Base-by-base conservation (phyloP, 2,888 invertebrate species). In the Volucella bombylans region DNA sequence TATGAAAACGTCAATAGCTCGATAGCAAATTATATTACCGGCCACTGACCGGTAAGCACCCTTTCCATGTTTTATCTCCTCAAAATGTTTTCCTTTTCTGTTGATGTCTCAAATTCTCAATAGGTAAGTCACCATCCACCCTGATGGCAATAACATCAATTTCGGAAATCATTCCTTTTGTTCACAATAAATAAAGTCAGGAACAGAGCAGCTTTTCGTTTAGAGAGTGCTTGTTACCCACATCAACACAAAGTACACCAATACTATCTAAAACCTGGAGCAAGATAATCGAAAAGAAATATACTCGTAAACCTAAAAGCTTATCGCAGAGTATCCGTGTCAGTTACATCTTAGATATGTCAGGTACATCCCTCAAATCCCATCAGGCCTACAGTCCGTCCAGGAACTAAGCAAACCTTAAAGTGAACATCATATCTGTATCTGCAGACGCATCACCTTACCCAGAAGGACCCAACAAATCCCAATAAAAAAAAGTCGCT, bases 241-340 rank as follows among this genome's bases (percentile, higher is more conserved):
- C 61, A 50, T 50, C 71, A 59, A 45, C 62, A 54, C 61, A 59
- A 54, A 45, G 43, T 31, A 45, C 72, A 62, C 62, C 59, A 62
- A 72, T 52, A 61, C 31, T 18, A 43, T 41, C n/a, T n/a, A n/a
- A n/a, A n/a, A n/a, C n/a, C n/a, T n/a, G n/a, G n/a, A n/a, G n/a
- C n/a, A n/a, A n/a, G n/a, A n/a, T n/a, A n/a, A n/a, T n/a, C n/a
- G n/a, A n/a, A n/a, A n/a, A n/a, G n/a, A n/a, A n/a, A n/a, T n/a
- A n/a, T n/a, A n/a, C n/a, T n/a, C n/a, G n/a, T n/a, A 10, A 23
- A 45, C 4, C 14, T 11, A 54, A 41, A 38, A 52, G 12, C 39
- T 50, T 71, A 52, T 50, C 61, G 11, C 12, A 10, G n/a, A 55
- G 38, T 47, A 47, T 14, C 14, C 18, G 14, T 54, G 14, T 23